Evolutionary conservation across 2,113 vertebrate genomes (phyloP).

Genomic region (Apteryx mantelli): DNA sequence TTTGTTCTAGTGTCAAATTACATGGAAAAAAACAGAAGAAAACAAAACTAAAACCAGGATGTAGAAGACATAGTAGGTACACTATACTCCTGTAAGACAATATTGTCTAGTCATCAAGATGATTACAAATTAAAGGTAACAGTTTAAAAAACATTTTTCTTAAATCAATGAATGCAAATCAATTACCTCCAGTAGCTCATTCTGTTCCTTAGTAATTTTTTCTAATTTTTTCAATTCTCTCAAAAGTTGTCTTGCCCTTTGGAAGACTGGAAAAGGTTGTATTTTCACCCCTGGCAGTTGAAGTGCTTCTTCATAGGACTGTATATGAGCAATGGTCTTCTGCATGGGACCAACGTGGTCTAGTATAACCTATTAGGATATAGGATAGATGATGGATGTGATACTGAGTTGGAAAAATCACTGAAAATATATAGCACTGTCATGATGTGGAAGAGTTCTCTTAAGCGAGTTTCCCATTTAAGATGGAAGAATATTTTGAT

Average conservation of each 20-base stretch:
- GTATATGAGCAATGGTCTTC: constrained; percentile 81
- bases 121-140: background rate
- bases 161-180: background rate
- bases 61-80: background rate
- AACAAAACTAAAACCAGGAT: background rate
- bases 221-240: constrained; percentile 84
- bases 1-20: background rate
- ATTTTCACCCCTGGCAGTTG: constrained; percentile 78
- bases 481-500: background rate
- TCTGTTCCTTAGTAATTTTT: constrained; percentile 83
- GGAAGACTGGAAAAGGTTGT: constrained; percentile 84
- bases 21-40: background rate
- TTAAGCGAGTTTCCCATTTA: background rate
- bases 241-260: constrained; percentile 79
- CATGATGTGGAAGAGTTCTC: background rate
- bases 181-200: constrained; percentile 82
- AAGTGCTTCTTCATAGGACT: constrained; percentile 82
- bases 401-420: background rate
- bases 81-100: background rate
- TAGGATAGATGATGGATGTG: background rate
- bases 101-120: background rate
- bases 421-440: background rate
- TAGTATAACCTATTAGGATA: constrained; percentile 78
- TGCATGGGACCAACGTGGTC: constrained; percentile 85
- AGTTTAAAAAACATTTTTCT: background rate